These are phyloP conservation scores for Arizona elegans DNA, from an alignment of 2,113 vertebrate species.

Conservation along the genomic window DNA sequence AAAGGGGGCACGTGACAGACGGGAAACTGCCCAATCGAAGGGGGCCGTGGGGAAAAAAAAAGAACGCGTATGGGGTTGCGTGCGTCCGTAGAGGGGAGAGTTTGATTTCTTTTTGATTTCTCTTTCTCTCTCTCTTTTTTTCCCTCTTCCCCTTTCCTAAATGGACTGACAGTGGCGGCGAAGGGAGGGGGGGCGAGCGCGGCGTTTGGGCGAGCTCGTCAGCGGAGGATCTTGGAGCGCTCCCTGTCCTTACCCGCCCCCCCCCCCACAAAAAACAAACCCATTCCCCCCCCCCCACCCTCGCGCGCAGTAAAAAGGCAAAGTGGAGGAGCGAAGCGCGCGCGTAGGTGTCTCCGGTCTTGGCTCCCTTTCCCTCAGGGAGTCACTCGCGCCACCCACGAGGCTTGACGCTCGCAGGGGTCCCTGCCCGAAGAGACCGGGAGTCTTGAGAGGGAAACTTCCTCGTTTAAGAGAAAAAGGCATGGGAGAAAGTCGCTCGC, in stretches of 20 bases:
- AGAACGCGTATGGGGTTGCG: background rate
- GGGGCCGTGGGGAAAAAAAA: background rate
- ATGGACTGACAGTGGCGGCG: background rate
- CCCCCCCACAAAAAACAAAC: too few relatives aligned
- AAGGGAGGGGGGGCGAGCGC: background rate
- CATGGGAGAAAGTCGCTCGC: background rate
- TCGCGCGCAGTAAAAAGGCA: background rate
- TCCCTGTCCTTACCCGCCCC: background rate
- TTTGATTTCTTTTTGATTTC: background rate
- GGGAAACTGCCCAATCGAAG: conserved; percentile 34
- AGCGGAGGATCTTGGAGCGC: background rate
- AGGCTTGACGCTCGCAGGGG: background rate
- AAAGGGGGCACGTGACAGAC: conserved; percentile 42
- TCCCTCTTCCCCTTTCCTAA: background rate
- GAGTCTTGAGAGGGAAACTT: background rate
- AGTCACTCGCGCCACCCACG: background rate
- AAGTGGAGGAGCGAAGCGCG: background rate
- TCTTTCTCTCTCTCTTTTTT: rapidly evolving
- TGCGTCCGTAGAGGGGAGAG: background rate
- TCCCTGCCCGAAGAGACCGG: background rate
- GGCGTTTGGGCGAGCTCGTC: background rate
- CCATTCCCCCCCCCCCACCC: background rate
- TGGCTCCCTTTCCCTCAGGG: background rate
- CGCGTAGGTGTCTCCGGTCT: background rate
- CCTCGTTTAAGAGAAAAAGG: background rate